Conservation (phyloP, 2,113 vertebrate species). For the Vidua chalybeata region DNA sequence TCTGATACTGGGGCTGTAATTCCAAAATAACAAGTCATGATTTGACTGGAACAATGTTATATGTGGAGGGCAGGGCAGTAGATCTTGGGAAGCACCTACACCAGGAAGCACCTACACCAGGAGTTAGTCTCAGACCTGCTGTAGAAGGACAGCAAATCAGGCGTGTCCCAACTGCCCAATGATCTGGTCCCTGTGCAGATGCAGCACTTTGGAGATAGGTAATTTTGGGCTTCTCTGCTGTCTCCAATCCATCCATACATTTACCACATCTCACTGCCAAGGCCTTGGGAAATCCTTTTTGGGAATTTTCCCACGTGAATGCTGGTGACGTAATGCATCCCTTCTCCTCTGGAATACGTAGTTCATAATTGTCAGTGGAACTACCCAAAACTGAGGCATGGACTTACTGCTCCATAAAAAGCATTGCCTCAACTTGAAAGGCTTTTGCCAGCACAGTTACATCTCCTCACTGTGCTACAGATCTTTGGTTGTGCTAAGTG, state of each 20-base stretch:
- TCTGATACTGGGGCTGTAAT: neutral
- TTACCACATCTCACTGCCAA: neutral
- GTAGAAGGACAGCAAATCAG: neutral
- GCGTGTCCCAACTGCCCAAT: fast-evolving
- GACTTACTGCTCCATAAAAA: neutral
- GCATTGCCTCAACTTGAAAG: neutral
- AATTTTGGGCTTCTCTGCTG: neutral
- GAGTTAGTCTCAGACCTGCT: neutral
- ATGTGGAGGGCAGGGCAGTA: neutral
- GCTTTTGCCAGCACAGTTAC: neutral
- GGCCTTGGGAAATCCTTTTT: neutral
- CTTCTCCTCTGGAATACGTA: neutral
- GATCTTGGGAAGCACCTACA: neutral
- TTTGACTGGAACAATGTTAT: neutral
- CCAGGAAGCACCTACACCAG: neutral
- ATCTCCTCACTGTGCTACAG: neutral
- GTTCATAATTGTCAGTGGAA: neutral
- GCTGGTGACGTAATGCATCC: neutral
- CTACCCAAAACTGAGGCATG: neutral
- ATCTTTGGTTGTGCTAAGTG: neutral
- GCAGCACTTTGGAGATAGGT: neutral
- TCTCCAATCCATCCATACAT: fast-evolving
- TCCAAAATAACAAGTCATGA: neutral
- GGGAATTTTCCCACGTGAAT: neutral
- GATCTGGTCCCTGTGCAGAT: neutral